phyloP scores from a whole-genome alignment of 2,113 vertebrate species.

The Neotoma lepida region DNA sequence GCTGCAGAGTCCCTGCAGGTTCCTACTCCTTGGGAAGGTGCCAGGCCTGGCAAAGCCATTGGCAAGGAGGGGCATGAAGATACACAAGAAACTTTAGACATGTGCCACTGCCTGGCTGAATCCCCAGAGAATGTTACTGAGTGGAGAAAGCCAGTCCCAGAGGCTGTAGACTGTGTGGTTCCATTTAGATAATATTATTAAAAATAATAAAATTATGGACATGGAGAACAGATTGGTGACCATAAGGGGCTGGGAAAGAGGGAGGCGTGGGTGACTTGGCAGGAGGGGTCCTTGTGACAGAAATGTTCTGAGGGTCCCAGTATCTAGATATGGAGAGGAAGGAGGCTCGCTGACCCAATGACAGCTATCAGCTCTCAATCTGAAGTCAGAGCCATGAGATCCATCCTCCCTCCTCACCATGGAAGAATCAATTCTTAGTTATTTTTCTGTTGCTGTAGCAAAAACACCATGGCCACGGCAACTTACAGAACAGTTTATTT shows the following conservation, averaged over 20 bases:
- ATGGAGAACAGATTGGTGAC: background rate
- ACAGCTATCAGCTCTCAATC: background rate
- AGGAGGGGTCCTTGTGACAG: background rate
- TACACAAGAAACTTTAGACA: rapidly evolving
- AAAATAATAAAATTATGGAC: background rate
- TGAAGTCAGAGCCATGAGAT: background rate
- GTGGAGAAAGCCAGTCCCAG: background rate
- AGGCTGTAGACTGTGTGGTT: rapidly evolving
- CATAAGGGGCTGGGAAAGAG: background rate
- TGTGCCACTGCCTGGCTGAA: too few relatives aligned
- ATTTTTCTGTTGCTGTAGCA: too few relatives aligned
- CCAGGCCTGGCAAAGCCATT: background rate
- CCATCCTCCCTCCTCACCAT: too few relatives aligned
- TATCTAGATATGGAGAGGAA: background rate
- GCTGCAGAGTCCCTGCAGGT: too few relatives aligned
- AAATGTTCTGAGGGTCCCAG: background rate
- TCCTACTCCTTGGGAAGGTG: background rate
- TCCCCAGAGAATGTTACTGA: background rate
- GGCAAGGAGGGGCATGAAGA: background rate
- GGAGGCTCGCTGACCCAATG: background rate
- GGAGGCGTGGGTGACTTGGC: background rate
- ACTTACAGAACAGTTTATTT: background rate
- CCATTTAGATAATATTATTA: background rate
- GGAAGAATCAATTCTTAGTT: too few relatives aligned
- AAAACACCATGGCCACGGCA: background rate